Conservation (phyloP, 2,113 vertebrate genomes). For the Ptychochromis oligacanthus region DNA sequence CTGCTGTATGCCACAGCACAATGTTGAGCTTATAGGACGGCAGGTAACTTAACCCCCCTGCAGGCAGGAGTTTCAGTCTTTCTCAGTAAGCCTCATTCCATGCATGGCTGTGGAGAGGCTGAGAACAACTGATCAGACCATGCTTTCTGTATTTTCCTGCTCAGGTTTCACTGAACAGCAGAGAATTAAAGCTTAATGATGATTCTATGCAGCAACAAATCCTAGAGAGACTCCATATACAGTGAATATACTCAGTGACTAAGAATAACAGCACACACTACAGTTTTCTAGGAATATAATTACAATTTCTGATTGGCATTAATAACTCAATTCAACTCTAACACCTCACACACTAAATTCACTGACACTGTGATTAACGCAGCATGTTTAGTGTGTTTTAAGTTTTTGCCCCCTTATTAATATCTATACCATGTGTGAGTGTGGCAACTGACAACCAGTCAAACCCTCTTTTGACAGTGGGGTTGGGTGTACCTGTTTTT, state of each 20-base stretch:
- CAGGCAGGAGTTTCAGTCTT: conserved; percentile 26
- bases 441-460: background rate
- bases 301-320: background rate
- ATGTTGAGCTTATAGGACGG: conserved; percentile 41
- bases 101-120: background rate
- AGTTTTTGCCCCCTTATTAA: background rate
- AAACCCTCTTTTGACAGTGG: background rate
- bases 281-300: background rate
- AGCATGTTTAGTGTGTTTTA: background rate
- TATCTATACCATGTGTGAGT: background rate
- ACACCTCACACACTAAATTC: background rate
- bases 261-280: background rate
- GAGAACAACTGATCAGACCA: conserved; percentile 45
- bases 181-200: background rate
- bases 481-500: background rate
- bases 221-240: background rate
- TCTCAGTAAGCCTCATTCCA: conserved; percentile 33
- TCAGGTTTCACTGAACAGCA: background rate
- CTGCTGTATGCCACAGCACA: conserved; percentile 20
- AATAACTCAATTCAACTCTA: background rate
- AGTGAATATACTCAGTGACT: background rate
- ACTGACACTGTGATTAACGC: background rate
- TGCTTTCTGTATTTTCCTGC: background rate
- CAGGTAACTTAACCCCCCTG: conserved; percentile 58
- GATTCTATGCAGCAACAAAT: background rate